A percentile compares a stretch with the other conserved stretches of the same genome.
Evolutionary conservation across 2,797 vertebrate genomes (phyloP).

Genomic region (Darevskia nairensis): DNA sequence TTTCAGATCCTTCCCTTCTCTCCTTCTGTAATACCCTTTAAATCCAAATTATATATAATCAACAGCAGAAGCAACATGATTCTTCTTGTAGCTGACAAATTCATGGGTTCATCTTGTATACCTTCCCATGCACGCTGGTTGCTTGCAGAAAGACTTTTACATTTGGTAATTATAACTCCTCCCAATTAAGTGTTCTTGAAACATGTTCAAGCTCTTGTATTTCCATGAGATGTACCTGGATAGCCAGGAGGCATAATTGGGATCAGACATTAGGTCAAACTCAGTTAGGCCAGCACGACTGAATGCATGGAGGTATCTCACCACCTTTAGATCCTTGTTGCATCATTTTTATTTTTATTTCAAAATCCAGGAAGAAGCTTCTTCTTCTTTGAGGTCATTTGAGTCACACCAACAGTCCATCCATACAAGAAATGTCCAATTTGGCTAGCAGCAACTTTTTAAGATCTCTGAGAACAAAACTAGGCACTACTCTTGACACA

Average conservation of each 20-base stretch:
- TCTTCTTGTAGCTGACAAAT: slow-evolving; percentile 69
- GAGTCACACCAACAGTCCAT: neutral
- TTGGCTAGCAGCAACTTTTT: neutral
- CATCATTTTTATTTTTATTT: slow-evolving; percentile 30
- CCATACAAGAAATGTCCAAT: neutral
- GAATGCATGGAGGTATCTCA: slow-evolving; percentile 40
- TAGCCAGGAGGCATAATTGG: slow-evolving; percentile 40
- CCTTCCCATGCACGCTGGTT: slow-evolving; percentile 46
- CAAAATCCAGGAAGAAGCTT: slow-evolving; percentile 14
- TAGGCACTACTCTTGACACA: neutral
- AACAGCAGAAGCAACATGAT: slow-evolving; percentile 59
- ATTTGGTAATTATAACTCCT: slow-evolving; percentile 62
- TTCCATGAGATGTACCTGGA: slow-evolving; percentile 50
- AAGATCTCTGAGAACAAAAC: neutral
- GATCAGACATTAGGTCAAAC: slow-evolving; percentile 37
- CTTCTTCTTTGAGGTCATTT: neutral
- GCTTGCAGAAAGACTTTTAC: slow-evolving; percentile 51
- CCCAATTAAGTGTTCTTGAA: slow-evolving; percentile 50
- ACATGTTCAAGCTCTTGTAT: slow-evolving; percentile 26
- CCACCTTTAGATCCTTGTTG: slow-evolving; percentile 52
- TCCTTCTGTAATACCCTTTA: slow-evolving; percentile 58
- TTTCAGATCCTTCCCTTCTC: slow-evolving; percentile 46
- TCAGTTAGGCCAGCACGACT: slow-evolving; percentile 29
- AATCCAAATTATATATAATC: slow-evolving; percentile 69
- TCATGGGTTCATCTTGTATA: slow-evolving; percentile 49